A percentile compares a stretch with the other conserved stretches of the same genome.
Conservation (phyloP, 2,113 vertebrate species). For the Elaphurus davidianus region DNA sequence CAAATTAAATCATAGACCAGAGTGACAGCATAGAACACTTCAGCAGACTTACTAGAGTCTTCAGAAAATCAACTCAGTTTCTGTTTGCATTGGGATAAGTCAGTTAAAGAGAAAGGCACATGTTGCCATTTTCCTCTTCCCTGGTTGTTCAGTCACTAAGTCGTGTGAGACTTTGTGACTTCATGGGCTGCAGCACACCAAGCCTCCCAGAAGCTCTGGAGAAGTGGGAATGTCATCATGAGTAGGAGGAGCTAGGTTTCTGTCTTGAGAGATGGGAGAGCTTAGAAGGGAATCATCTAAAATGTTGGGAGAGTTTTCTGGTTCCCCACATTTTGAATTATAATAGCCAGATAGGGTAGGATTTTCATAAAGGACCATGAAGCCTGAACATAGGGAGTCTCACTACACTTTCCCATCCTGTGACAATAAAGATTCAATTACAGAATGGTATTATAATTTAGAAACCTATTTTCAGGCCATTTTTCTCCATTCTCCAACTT, state of each 20-base stretch:
- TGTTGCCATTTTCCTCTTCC: not conserved
- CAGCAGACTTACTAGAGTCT: not conserved
- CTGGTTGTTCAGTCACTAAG: not conserved
- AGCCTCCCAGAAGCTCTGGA: not conserved
- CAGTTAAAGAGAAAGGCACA: not conserved
- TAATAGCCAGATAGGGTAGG: not conserved
- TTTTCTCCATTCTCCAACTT: not conserved
- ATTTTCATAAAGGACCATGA: not conserved
- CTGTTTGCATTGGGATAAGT: not conserved
- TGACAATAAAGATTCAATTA: not conserved
- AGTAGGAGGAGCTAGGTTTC: not conserved
- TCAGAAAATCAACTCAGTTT: not conserved
- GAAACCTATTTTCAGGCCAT: not conserved
- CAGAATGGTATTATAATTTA: not conserved
- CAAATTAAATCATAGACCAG: too few relatives aligned
- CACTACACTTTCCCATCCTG: not conserved
- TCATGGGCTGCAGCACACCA: too few relatives aligned
- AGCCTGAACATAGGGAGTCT: not conserved
- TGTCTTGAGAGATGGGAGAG: not conserved
- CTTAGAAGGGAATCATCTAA: not conserved
- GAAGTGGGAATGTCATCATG: not conserved
- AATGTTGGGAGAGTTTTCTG: not conserved
- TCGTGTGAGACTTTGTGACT: too few relatives aligned
- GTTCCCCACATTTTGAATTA: not conserved
- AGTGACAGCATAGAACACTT: too few relatives aligned